These are phyloP conservation scores for Pseudobourletiella spinata DNA, from an alignment of 1,140 invertebrate species.

Conservation along the genomic window DNA sequence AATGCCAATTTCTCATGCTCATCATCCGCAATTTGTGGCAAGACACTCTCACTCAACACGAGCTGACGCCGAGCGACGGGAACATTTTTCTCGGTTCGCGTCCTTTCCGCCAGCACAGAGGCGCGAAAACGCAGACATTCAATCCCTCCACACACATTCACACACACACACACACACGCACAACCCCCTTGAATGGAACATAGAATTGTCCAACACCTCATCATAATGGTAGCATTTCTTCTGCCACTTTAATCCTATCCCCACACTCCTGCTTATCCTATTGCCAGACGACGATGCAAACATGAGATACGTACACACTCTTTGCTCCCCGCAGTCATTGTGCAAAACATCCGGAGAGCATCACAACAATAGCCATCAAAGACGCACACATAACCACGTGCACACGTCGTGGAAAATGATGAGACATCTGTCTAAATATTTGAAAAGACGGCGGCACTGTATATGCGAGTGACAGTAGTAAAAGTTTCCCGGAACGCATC, in stretches of 20 bases:
- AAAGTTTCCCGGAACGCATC: too few relatives aligned
- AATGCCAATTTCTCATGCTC: constrained; percentile 23
- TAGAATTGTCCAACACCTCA: constrained; percentile 5
- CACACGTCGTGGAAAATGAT: background rate
- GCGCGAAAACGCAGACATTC: background rate
- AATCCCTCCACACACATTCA: too few relatives aligned
- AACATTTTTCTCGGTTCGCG: constrained; percentile 1
- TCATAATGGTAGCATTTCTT: constrained; percentile 7
- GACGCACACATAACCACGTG: background rate
- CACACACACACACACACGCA: too few relatives aligned
- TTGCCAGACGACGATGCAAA: background rate
- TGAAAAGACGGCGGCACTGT: too few relatives aligned
- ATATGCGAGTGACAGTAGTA: too few relatives aligned
- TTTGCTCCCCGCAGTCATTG: too few relatives aligned
- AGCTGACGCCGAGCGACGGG: background rate
- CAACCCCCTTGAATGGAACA: background rate
- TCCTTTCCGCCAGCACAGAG: background rate
- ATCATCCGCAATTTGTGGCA: constrained; percentile 19
- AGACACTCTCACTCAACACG: constrained; percentile 1
- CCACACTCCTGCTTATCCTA: background rate
- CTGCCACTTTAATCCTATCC: constrained; percentile 1
- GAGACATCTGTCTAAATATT: too few relatives aligned
- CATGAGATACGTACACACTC: too few relatives aligned
- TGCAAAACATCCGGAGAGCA: too few relatives aligned
- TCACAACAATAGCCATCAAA: too few relatives aligned